Evolutionary conservation across 2,888 invertebrate genomes (phyloP).

Genomic region (Ethmia dodecea): DNA sequence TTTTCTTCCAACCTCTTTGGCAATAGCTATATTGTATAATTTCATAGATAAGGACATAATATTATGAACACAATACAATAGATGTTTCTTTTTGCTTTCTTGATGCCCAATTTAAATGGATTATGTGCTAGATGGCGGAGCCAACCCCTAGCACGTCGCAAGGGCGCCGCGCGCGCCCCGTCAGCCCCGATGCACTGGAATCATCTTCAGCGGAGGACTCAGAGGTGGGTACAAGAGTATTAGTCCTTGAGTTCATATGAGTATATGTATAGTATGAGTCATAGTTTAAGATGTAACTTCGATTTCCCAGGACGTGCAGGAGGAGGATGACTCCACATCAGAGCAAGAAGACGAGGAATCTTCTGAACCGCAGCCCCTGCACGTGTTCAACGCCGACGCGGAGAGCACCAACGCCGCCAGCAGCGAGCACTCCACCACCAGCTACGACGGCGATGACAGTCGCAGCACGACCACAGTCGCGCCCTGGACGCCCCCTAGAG

Average conservation of each 20-base stretch:
- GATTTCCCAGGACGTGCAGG: too few species aligned
- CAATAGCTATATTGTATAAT: too few species aligned
- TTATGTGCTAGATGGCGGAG: slow-evolving; percentile 12
- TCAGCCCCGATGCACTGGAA: slow-evolving; percentile 24
- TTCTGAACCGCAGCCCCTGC: slow-evolving; percentile 9
- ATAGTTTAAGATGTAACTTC: too few species aligned
- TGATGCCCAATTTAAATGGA: too few species aligned
- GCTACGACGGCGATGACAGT: slow-evolving; percentile 15
- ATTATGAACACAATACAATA: too few species aligned
- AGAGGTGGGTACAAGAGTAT: neutral
- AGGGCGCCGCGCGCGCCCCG: slow-evolving; percentile 18
- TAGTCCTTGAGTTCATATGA: slow-evolving; percentile 9
- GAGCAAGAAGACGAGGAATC: slow-evolving; percentile 15
- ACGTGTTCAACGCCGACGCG: slow-evolving; percentile 2
- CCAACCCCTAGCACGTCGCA: slow-evolving; percentile 13
- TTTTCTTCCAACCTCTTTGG: too few species aligned
- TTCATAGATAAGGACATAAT: too few species aligned
- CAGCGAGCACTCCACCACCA: slow-evolving; percentile 16
- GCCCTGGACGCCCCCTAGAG: neutral
- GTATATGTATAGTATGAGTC: neutral
- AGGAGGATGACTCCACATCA: too few species aligned
- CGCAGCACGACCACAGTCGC: neutral
- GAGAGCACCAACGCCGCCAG: slow-evolving; percentile 19
- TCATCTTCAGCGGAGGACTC: slow-evolving; percentile 13
- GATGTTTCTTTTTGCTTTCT: too few species aligned